These are phyloP conservation scores for Theropithecus gelada DNA, from an alignment of 2,113 vertebrate genomes.

Conservation along the genomic window DNA sequence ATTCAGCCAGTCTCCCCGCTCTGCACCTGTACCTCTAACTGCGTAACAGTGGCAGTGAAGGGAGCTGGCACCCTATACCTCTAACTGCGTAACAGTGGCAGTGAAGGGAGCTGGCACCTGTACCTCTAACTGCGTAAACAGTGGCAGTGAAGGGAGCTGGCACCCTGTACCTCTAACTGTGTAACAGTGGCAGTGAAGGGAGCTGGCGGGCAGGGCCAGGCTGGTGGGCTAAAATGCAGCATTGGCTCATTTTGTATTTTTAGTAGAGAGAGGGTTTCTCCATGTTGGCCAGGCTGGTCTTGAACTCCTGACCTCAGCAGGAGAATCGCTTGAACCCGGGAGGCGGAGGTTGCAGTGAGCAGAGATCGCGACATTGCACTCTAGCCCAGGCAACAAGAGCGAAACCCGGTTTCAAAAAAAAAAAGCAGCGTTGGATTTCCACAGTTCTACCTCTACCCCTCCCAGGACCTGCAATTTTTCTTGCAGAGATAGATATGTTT, in stretches of 20 bases:
- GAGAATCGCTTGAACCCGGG: too few relatives aligned
- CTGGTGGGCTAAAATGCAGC: not conserved
- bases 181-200: too few relatives aligned
- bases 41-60: too few relatives aligned
- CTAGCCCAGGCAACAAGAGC: too few relatives aligned
- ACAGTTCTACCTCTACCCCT: not conserved
- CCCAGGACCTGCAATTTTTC: not conserved
- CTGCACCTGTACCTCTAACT: not conserved
- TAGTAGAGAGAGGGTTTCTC: too few relatives aligned
- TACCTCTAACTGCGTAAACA: not conserved
- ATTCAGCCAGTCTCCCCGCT: not conserved
- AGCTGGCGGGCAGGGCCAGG: not conserved
- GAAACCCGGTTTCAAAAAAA: too few relatives aligned
- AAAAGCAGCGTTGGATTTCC: not conserved
- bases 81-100: not conserved
- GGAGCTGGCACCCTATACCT: not conserved
- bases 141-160: too few relatives aligned
- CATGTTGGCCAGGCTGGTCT: too few relatives aligned
- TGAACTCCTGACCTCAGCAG: too few relatives aligned
- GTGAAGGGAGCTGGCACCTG: too few relatives aligned
- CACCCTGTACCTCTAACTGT: not conserved
- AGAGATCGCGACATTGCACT: too few relatives aligned
- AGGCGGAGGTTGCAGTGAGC: too few relatives aligned
- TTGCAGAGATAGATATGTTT: not conserved
- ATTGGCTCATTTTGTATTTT: not conserved